phyloP scores from a whole-genome alignment of 2,113 vertebrate genomes.

The Alethe castanea region DNA sequence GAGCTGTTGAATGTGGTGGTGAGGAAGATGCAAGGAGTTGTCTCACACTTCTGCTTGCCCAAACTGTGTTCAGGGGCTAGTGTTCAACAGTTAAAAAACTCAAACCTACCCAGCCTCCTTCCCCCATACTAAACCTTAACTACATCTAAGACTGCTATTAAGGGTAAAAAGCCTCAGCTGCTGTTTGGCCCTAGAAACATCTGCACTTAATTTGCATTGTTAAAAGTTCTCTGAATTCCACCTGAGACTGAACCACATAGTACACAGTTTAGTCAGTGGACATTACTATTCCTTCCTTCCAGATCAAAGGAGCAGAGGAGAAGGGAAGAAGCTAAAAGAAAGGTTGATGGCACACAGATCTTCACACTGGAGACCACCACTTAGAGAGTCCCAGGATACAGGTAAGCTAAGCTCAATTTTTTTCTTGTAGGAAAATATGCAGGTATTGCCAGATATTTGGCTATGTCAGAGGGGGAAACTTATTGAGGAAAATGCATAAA shows the following conservation, averaged over 20 bases:
- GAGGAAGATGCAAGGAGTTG: neutral
- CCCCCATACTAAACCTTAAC: neutral
- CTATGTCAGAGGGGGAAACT: neutral
- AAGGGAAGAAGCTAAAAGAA: neutral
- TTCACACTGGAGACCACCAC: neutral
- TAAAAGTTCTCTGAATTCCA: neutral
- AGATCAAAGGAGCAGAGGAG: neutral
- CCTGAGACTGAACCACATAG: neutral
- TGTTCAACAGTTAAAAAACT: accelerated
- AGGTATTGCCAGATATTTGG: neutral
- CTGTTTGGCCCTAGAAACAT: neutral
- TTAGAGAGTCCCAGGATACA: neutral
- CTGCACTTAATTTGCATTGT: neutral
- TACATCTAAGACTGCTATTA: neutral
- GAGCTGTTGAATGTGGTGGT: neutral
- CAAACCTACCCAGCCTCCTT: neutral
- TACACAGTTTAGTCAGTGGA: neutral
- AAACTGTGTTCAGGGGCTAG: neutral
- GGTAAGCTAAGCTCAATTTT: neutral
- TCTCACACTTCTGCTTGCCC: neutral
- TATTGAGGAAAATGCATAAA: neutral
- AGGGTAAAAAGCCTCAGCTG: neutral
- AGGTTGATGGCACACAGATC: neutral
- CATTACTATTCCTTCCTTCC: neutral
- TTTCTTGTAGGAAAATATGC: neutral